Evolutionary conservation across 2,113 vertebrate species (phyloP), one percentile per base, ranked within the genome.

Genomic region (Aramus guarauna): DNA sequence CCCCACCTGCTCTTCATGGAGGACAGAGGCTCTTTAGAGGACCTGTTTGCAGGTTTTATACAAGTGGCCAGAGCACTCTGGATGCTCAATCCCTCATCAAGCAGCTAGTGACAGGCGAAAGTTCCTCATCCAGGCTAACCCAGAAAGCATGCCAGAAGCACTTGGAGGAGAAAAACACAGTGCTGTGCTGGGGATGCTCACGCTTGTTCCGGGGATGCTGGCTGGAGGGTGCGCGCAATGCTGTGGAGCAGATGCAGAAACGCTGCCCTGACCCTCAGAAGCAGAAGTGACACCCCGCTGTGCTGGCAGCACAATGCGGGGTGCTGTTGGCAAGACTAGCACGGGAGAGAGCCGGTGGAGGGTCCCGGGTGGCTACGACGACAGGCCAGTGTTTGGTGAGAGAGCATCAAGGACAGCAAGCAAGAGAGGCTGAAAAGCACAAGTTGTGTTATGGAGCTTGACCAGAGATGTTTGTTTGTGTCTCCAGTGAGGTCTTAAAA

Each of bases 151-250:
- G 58, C 45, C 58, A 83, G 69, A 75, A 71, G 23, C 39, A 16
- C 24, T 39, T 47, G 50, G 23, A 77, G 21, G 14, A 88, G 37
- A 32, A 62, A 64, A 71, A 19, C 16, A n/a, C 9, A 39, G 23
- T 7, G 9, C 27, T 58, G 37, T 59, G 58, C 50, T 47, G 58
- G 37, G 27, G 24, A 32, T 64, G 29, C 14, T 71, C 43, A 53
- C 1, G 0, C 6, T 66, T 66, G 24, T 36, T 72, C 43, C 43
- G 64, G 50, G 9, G 11, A 7, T 1, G 1, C 43, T 69, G 43
- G 20, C 36, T 90, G 63, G 29, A 69, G 29, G 7, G 20, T 29
- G 24, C 12, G 19, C 36, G 50, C 1, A 1, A 41, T 76, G 69
- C 23, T 58, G 22, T 53, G 63, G 76, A 71, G 81, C 29, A 45